Conservation (phyloP, 2,797 vertebrate species). For the Acipenser oxyrinchus region DNA sequence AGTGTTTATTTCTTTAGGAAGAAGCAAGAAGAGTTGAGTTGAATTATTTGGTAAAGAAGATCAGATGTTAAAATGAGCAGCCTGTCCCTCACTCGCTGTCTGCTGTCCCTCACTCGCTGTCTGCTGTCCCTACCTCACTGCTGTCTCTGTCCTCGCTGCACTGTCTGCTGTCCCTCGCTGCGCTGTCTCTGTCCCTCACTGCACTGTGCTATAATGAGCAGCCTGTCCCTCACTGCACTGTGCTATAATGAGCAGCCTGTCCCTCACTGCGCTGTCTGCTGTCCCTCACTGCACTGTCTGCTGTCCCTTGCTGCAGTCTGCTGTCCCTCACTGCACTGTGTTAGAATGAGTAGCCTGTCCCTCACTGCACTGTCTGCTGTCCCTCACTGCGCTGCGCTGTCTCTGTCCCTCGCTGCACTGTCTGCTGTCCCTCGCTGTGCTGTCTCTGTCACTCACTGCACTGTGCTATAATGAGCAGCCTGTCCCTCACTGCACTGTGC, state of each 20-base stretch:
- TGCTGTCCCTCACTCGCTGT: conserved; percentile 2
- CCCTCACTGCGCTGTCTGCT: conserved; percentile 13
- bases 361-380: conserved; percentile 29
- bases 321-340: conserved; percentile 20
- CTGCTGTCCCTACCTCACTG: not conserved
- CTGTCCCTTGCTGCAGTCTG: conserved; percentile 34
- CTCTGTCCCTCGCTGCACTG: not conserved
- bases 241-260: not conserved
- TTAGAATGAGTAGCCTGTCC: conserved; percentile 28
- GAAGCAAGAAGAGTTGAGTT: too few relatives aligned
- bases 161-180: conserved; percentile 5
- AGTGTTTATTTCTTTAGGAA: too few relatives aligned
- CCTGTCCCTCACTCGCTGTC: not conserved
- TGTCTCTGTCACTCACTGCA: not conserved
- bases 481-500: conserved; percentile 4
- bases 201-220: conserved; percentile 4
- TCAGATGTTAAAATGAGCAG: not conserved
- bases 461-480: not conserved
- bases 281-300: conserved; percentile 26
- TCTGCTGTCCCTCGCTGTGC: not conserved
- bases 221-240: conserved; percentile 13
- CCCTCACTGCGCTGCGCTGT: not conserved
- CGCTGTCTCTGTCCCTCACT: conserved; percentile 10
- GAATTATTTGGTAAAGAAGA: too few relatives aligned
- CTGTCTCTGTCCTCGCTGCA: too few relatives aligned